phyloP scores from a whole-genome alignment of 2,888 invertebrate genomes.

The Drosophila recens region DNA sequence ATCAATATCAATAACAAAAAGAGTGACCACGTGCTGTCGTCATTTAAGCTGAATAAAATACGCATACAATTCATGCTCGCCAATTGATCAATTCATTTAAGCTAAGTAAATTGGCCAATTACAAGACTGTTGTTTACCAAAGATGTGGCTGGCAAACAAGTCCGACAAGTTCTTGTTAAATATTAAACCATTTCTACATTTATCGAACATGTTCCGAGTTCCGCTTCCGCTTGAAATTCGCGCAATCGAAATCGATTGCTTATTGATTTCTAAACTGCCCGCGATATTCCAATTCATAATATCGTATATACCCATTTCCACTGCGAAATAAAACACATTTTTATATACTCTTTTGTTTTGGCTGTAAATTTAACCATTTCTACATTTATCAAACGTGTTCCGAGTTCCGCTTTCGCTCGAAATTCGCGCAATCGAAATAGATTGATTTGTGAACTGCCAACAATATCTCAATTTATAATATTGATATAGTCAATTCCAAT shows the following conservation, averaged over 20 bases:
- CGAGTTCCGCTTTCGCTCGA: constrained; percentile 19
- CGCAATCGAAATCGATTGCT: not conserved
- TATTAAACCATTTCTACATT: not conserved
- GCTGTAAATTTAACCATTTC: not conserved
- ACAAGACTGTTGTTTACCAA: constrained; percentile 13
- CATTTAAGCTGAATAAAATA: constrained; percentile 7
- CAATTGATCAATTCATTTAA: constrained; percentile 33
- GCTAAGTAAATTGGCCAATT: constrained; percentile 15
- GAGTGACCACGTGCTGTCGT: constrained; percentile 31
- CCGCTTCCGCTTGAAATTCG: constrained; percentile 4
- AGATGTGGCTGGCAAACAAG: not conserved
- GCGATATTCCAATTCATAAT: not conserved
- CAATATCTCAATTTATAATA: not conserved
- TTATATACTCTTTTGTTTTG: constrained; percentile 5
- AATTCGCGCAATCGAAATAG: not conserved
- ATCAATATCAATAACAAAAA: constrained; percentile 1
- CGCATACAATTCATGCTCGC: not conserved
- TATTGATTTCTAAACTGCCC: too few relatives aligned
- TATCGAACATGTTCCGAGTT: constrained; percentile 3
- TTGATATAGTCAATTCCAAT: too few relatives aligned
- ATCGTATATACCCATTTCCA: too few relatives aligned
- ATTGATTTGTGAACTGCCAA: not conserved
- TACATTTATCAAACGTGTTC: not conserved
- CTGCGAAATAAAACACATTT: too few relatives aligned
- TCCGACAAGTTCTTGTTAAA: not conserved